Conservation (phyloP, 1,140 invertebrate genomes). For the Frieseomelitta varia region DNA sequence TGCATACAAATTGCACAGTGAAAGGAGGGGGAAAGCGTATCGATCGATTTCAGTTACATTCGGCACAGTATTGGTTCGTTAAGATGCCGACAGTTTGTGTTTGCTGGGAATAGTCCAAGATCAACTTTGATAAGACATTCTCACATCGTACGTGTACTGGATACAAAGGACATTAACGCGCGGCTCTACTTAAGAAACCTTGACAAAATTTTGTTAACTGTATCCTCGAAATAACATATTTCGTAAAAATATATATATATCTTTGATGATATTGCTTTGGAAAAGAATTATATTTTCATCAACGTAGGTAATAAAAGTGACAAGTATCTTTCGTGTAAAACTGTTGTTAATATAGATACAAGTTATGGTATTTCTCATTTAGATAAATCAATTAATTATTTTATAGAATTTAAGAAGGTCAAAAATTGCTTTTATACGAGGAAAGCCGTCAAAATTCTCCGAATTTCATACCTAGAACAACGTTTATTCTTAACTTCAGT, state of each 20-base stretch:
- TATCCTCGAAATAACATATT: neutral
- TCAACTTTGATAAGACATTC: constrained; percentile 48
- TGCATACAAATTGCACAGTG: constrained; percentile 17
- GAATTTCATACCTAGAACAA: too few relatives aligned
- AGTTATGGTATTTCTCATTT: too few relatives aligned
- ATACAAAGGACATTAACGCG: constrained; percentile 10
- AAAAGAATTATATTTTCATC: neutral
- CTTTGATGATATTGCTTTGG: neutral
- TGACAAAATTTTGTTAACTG: neutral
- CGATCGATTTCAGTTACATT: constrained; percentile 47
- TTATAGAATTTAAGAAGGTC: too few relatives aligned
- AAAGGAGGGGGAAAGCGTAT: constrained; percentile 5
- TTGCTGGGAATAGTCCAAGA: constrained; percentile 48
- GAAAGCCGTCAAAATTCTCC: too few relatives aligned
- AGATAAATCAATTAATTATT: too few relatives aligned
- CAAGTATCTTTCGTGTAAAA: too few relatives aligned
- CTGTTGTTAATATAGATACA: too few relatives aligned
- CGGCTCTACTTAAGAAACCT: neutral
- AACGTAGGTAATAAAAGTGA: neutral
- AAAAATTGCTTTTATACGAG: too few relatives aligned
- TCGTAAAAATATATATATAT: neutral
- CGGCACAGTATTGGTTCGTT: constrained; percentile 42
- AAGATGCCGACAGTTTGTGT: constrained; percentile 50
- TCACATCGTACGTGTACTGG: constrained; percentile 25
- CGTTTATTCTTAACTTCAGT: too few relatives aligned